phyloP scores from a whole-genome alignment of 2,113 vertebrate genomes.

The Vidua macroura region DNA sequence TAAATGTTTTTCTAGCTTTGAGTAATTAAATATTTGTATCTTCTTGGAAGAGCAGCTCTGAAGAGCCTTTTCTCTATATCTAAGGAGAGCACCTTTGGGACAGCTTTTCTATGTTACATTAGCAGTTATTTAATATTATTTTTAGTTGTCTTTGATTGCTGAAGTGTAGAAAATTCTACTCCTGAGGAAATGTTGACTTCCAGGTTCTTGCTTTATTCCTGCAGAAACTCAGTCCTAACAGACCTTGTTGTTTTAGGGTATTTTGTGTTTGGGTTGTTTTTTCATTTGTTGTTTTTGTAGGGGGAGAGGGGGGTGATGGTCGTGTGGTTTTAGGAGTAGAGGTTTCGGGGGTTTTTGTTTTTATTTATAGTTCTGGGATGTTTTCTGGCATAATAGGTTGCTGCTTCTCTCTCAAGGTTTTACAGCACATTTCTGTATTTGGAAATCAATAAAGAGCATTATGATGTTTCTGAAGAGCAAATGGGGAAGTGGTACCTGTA shows the following conservation, averaged over 20 bases:
- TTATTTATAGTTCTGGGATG: background rate
- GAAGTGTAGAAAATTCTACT: background rate
- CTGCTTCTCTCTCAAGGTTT: background rate
- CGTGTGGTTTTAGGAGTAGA: background rate
- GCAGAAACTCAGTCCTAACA: background rate
- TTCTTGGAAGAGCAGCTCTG: background rate
- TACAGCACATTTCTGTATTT: background rate
- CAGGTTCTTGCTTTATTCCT: background rate
- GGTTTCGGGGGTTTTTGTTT: background rate
- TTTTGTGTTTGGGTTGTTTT: background rate
- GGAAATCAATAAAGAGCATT: background rate
- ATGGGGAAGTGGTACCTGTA: background rate
- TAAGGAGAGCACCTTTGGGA: background rate
- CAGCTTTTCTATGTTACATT: background rate
- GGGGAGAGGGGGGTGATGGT: fast-evolving
- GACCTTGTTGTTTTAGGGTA: background rate
- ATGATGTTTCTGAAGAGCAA: background rate
- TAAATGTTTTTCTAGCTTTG: background rate
- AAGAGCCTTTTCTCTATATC: background rate
- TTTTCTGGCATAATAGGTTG: background rate
- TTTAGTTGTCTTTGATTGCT: background rate
- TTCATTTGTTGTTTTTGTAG: background rate
- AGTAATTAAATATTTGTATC: background rate
- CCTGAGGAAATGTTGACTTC: background rate
- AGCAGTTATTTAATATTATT: background rate